Evolutionary conservation across 2,113 vertebrate genomes (phyloP), one percentile per base, ranked within the genome.

Genomic region (Ophthalmolycus amberensis): DNA sequence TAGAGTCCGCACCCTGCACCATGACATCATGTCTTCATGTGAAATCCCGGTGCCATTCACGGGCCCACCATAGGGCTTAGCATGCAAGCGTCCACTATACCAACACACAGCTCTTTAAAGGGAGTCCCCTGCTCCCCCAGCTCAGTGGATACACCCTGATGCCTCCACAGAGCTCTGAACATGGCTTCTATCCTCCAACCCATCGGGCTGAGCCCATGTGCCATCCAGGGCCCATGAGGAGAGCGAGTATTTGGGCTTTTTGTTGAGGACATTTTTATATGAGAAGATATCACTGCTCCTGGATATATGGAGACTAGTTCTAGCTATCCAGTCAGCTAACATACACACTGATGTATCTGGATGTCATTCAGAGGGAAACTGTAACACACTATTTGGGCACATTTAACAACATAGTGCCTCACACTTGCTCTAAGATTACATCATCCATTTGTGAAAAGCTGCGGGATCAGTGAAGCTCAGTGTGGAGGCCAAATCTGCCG

Each of bases 21-120:
- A 97, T 98, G 96, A 97, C 96, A 96, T 96, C 95, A 96, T 96
- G 92, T 97, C 97, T 97, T 95, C 95, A 94, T 91, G 94, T 95
- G 89, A 97, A 97, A 99, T 97, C 96, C 96, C 48, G 79, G 92
- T 90, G 92, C 92, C 90, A 96, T 96, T 95, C 94, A 97, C 89
- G 84, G 86, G 79, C 75, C 91, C 88, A 85, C 91, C 76, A 48
- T 93, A 91, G 90, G 91, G 94, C 92, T 95, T 94, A 95, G 90
- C 80, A 64, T 91, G 87, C 92, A 80, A 88, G 89, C 89, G 81
- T 86, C 91, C 92, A 90, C 91, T 91, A 89, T 92, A 89, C 87
- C 88, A 95, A 94, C 94, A 93, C 88, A 58, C 85, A 82, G 83
- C 83, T 87, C 90, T 92, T 92, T 94, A 91, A 93, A 94, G 91